Evolutionary conservation across 1,140 invertebrate species (phyloP), one percentile per base, ranked within the genome.

Genomic region (Lepidurus arcticus): DNA sequence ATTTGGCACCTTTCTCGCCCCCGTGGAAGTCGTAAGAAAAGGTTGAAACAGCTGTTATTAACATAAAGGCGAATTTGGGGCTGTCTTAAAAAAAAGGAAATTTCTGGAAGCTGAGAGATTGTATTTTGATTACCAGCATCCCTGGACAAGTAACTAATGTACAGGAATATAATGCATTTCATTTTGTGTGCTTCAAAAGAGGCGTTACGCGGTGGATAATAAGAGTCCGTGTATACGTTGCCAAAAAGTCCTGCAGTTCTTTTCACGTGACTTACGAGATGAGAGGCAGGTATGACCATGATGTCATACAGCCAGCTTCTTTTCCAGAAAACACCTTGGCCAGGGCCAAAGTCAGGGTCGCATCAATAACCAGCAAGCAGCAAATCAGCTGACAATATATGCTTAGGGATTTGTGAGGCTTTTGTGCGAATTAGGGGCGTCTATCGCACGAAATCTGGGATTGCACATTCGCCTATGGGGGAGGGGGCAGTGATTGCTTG

Each of bases 221-320:
- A 75, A 75, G 34, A 75, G 16, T 21, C 16, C 7, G 34, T 0
- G 16, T 44, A 75, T 44, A 75, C 16, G 24, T 76, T 76, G 42
- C 42, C 44, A n/a, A 44, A 24, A 76, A 44, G 47, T 76, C 43
- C 34, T 13, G 10, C 47, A 24, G 45, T 76, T 47, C 42, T 16
- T 42, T 34, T 21, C 11, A 76, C 34, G 26, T 47, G 45, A 24
- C 47, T 0, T 43, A 76, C 44, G 34, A n/a, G 75, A 47, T 76
- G 44, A 65, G 24, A 34, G 45, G 76, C 76, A 76, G 34, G 34
- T 34, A 34, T 0, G 34, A 53, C 42, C 75, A 44, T 76, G 75
- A 76, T 76, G 44, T 76, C 47, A 34, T 44, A 45, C 43, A 26
- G 7, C 5, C 11, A n/a, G 11, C 45, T 76, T 76, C 24, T 43